Percentiles rank a stretch among this genome's conserved stretches.
Evolutionary conservation across 2,113 vertebrate genomes (phyloP).

Genomic region (Grantiella picta): DNA sequence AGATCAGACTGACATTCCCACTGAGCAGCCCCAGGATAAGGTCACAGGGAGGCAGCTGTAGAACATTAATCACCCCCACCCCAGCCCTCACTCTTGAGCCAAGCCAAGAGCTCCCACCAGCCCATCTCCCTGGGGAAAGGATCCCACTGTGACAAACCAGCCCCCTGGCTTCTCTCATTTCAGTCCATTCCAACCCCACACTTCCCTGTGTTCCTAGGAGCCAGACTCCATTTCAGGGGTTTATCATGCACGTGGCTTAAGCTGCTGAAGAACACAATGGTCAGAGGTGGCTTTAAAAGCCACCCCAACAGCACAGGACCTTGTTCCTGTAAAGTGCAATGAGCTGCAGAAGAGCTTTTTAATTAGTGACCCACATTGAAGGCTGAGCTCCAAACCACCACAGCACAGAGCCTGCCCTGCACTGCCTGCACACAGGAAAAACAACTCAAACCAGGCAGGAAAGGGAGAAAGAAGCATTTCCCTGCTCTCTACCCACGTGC

Average conservation of each 20-base stretch:
- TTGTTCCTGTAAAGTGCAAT: neutral
- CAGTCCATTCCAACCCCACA: rapidly evolving
- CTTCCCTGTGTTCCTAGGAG: neutral
- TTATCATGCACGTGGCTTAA: neutral
- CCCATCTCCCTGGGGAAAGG: neutral
- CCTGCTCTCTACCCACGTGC: neutral
- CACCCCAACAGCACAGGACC: neutral
- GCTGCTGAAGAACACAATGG: neutral
- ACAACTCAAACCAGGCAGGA: neutral
- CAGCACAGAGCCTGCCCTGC: neutral
- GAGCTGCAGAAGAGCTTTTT: neutral
- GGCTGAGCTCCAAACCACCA: neutral
- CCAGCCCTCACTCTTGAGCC: neutral
- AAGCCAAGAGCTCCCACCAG: neutral
- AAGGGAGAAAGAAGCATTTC: neutral
- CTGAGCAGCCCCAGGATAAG: neutral
- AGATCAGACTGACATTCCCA: conserved; percentile 12
- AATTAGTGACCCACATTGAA: neutral
- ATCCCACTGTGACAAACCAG: neutral
- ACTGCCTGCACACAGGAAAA: neutral
- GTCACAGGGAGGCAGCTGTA: neutral
- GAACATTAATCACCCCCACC: neutral
- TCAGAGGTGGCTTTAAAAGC: neutral
- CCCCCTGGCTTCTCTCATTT: neutral
- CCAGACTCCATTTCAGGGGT: neutral